These are phyloP conservation scores for Holothuria scabra DNA, from an alignment of 53 echinoderm and acorn worm species.

Conservation along the genomic window DNA sequence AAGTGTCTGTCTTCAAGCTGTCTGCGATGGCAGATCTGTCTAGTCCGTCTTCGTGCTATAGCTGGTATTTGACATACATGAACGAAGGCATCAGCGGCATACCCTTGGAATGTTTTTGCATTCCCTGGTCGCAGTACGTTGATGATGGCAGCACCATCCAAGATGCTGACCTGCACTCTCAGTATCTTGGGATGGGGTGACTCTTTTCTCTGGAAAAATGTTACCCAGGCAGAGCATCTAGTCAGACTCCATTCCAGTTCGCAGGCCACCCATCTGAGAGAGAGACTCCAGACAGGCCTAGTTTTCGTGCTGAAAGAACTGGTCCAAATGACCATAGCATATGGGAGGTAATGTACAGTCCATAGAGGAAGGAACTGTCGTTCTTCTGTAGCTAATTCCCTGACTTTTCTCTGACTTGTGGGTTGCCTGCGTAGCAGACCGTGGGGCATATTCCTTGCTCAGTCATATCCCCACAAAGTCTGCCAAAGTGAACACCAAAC, in stretches of 20 bases:
- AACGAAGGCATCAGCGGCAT: constrained; percentile 43
- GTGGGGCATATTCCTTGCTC: too few relatives aligned
- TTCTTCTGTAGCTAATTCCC: neutral
- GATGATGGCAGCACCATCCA: constrained; percentile 41
- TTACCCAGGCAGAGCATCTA: constrained; percentile 32
- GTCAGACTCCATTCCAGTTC: too few relatives aligned
- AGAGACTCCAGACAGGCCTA: constrained; percentile 11
- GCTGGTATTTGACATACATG: constrained; percentile 20
- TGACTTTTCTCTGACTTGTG: constrained; percentile 26
- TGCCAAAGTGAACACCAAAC: too few relatives aligned
- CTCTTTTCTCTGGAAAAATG: neutral
- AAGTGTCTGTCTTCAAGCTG: too few relatives aligned
- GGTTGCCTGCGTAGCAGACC: too few relatives aligned
- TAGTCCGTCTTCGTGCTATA: constrained; percentile 6
- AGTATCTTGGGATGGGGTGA: neutral
- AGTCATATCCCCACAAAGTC: too few relatives aligned
- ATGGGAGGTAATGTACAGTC: constrained; percentile 26
- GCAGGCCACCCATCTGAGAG: constrained; percentile 20
- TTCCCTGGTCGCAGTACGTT: constrained; percentile 13
- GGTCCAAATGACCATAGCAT: constrained; percentile 20
- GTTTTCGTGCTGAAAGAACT: constrained; percentile 34
- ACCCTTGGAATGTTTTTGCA: constrained; percentile 37
- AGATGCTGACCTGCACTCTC: constrained; percentile 9
- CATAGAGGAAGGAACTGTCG: neutral
- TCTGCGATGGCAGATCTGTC: too few relatives aligned